Base-by-base conservation (phyloP, 2,888 invertebrate species). In the Xylota sylvarum region DNA sequence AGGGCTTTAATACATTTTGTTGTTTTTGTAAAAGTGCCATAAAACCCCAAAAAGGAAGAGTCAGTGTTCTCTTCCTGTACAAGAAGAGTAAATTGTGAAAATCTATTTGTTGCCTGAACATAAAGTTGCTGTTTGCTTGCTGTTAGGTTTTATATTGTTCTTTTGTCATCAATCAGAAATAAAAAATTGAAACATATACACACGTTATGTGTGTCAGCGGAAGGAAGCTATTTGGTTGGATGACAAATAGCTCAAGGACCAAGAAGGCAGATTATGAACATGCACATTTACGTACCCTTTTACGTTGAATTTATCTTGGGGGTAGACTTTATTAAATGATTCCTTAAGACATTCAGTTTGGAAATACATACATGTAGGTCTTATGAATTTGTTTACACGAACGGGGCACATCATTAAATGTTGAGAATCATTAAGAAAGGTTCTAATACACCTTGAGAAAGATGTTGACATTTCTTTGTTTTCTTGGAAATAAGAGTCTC, bases 81-180 rank as follows among this genome's bases (percentile, higher is more conserved):
- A 40, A 17, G 37, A 60, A 17, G 37, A 58, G 43, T 56, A 46
- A 70, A 55, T 70, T 70, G 48, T 27, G 5, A 60, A 72, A 50
- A 23, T 58, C 72, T 72, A 72, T 72, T 72, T 60, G 60, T 37
- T 60, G 60, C 58, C 17, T 4, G 23, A 62, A 50, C 60, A 73
- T 40, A 52, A 62, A 62, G 27, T 27, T 52, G 27, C 62, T 52
- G 50, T 35, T 12, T 14, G 10, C 14, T 12, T 14, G 10, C 14
- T 23, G 43, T 30, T 43, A 27, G 10, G 32, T 58, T 70, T 46
- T 19, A 46, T 72, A 46, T 23, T 48, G 30, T 40, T 17, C 30
- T 30, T 52, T 4, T 30, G 46, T 43, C 55, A 48, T 69, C 32
- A 43, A 55, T 55, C 55, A 69, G 40, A 30, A 40, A 55, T 55